Percentiles rank a stretch among this genome's conserved stretches.
phyloP scores from a whole-genome alignment of 2,888 invertebrate genomes.

The Rotaria sp. region DNA sequence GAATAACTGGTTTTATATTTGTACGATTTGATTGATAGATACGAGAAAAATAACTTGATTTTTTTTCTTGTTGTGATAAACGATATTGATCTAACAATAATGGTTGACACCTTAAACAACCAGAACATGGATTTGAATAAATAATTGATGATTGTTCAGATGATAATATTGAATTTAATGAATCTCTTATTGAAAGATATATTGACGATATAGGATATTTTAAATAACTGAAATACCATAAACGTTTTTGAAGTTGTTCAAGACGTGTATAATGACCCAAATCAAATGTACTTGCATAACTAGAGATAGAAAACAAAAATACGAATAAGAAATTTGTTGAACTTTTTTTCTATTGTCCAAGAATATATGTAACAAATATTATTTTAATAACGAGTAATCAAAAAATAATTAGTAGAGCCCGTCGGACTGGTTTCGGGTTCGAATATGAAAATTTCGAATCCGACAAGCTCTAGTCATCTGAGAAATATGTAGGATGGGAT shows the following conservation, averaged over 20 bases:
- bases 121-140: constrained; percentile 2
- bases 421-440: too few species aligned
- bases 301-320: background rate
- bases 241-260: constrained; percentile 8
- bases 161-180: background rate
- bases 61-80: background rate
- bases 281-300: constrained; percentile 2
- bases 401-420: too few species aligned
- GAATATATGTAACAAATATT: too few species aligned
- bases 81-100: background rate
- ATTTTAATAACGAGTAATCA: too few species aligned
- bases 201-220: constrained; percentile 1
- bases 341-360: too few species aligned
- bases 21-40: constrained; percentile 6
- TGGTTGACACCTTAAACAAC: constrained; percentile 18
- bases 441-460: too few species aligned
- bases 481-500: too few species aligned
- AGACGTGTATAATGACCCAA: background rate
- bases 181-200: background rate
- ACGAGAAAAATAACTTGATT: background rate
- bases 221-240: constrained; percentile 24
- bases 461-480: too few species aligned
- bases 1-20: background rate
- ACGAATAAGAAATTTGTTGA: background rate
- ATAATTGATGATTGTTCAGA: background rate